These are phyloP conservation scores for Scrobipalpa costella DNA, from an alignment of 2,888 invertebrate species.

Conservation along the genomic window DNA sequence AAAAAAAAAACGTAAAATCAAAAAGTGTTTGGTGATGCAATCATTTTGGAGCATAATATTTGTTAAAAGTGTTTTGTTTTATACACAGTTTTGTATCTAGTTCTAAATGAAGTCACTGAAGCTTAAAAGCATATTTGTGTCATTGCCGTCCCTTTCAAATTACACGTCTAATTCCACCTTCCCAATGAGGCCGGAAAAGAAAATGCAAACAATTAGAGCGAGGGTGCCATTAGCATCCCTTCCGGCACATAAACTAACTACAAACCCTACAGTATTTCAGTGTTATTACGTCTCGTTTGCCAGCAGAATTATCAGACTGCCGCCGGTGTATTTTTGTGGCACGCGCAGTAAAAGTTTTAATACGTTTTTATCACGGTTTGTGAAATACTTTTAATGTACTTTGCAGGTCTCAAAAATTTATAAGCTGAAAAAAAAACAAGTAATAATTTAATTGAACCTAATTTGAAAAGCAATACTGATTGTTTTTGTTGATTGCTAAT, in stretches of 20 bases:
- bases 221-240: constrained; percentile 40
- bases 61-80: no score
- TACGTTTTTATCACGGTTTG: no score
- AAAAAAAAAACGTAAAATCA: no score
- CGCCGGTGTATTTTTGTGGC: constrained; percentile 30
- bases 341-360: neutral
- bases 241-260: constrained; percentile 47
- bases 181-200: constrained; percentile 16
- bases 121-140: neutral
- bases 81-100: no score
- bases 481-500: no score
- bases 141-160: constrained; percentile 7
- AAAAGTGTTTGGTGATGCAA: no score
- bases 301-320: constrained; percentile 32
- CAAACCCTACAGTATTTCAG: constrained; percentile 44
- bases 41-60: no score
- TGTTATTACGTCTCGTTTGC: constrained; percentile 46
- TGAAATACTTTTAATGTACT: neutral
- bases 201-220: constrained; percentile 25
- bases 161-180: constrained; percentile 15
- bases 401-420: no score
- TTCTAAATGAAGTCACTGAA: neutral
- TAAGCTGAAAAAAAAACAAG: no score
- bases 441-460: no score
- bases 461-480: no score